These are phyloP conservation scores for Ischnus inquisitorius DNA, from an alignment of 2,888 invertebrate genomes.

Conservation along the genomic window DNA sequence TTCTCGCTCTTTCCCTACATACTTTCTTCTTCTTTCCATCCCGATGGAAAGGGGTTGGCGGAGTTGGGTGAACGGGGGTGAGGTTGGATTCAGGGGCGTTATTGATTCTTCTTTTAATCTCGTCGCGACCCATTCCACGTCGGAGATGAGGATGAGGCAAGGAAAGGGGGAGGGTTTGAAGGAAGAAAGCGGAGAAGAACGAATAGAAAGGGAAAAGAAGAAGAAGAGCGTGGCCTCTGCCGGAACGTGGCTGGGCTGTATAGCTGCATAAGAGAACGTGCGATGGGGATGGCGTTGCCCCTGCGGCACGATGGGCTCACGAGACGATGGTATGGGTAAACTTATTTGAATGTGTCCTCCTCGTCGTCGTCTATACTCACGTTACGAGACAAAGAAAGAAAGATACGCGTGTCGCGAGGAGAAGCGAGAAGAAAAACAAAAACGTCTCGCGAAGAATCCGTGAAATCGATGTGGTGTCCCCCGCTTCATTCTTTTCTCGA, in stretches of 20 bases:
- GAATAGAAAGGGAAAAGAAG: conserved; percentile 69
- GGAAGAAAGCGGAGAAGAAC: conserved; percentile 71
- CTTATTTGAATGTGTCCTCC: conserved; percentile 85
- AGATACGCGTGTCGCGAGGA: background rate
- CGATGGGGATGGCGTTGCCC: conserved; percentile 48
- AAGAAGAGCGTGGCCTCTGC: conserved; percentile 73
- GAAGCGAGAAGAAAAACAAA: conserved; percentile 29
- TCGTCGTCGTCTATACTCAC: conserved; percentile 71
- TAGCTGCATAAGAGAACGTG: conserved; percentile 53
- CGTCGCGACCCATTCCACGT: conserved; percentile 82
- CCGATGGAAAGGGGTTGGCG: conserved; percentile 18
- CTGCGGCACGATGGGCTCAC: conserved; percentile 28
- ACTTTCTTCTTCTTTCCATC: conserved; percentile 38
- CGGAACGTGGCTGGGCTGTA: conserved; percentile 65
- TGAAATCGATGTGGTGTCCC: conserved; percentile 81
- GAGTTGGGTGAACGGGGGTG: conserved; percentile 70
- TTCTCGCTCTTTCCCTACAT: conserved; percentile 46
- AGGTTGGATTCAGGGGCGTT: conserved; percentile 76
- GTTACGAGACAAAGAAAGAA: background rate
- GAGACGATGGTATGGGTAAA: conserved; percentile 75
- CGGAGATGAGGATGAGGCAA: conserved; percentile 63
- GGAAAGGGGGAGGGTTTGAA: conserved; percentile 69
- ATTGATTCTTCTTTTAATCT: conserved; percentile 85
- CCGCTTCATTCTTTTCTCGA: conserved; percentile 25
- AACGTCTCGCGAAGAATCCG: conserved; percentile 74